Percentiles rank a stretch among this genome's conserved stretches.
Conservation (phyloP, 2,888 invertebrate species). For the Branchinecta sandiegonensis region DNA sequence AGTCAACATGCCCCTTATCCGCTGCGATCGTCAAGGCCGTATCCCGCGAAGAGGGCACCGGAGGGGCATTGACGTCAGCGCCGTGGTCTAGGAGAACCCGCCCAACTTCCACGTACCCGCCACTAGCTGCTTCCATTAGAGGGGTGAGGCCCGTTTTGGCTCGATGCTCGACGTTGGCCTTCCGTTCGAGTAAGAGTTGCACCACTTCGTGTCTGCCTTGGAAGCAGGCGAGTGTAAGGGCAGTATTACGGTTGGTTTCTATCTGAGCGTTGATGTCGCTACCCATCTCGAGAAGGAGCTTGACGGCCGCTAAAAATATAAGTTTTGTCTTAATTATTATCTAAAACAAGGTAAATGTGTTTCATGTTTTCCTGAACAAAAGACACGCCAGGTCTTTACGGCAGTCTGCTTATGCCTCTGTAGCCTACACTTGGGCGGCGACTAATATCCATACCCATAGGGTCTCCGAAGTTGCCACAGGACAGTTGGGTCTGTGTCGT, state of each 20-base stretch:
- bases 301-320: slow-evolving; percentile 60
- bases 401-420: slow-evolving; percentile 20
- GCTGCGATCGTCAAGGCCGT: slow-evolving; percentile 98
- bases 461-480: too few species aligned
- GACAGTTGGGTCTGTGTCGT: too few species aligned
- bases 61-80: slow-evolving; percentile 96
- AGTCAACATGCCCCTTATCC: slow-evolving; percentile 96
- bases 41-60: slow-evolving; percentile 92
- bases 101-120: slow-evolving; percentile 97
- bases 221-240: slow-evolving; percentile 94
- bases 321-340: too few species aligned
- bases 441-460: too few species aligned
- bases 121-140: slow-evolving; percentile 98
- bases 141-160: slow-evolving; percentile 98
- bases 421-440: too few species aligned
- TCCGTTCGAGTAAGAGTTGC: slow-evolving; percentile 80
- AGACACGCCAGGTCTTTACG: slow-evolving; percentile 23
- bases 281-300: slow-evolving; percentile 86
- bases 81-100: slow-evolving; percentile 86
- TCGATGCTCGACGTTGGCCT: slow-evolving; percentile 96
- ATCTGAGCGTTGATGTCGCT: slow-evolving; percentile 99
- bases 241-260: slow-evolving; percentile 97
- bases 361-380: background rate
- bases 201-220: slow-evolving; percentile 98
- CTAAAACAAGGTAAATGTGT: too few species aligned